Percentiles rank a stretch among this genome's conserved stretches.
These are phyloP conservation scores for Colius striatus DNA, from an alignment of 2,113 vertebrate species.

Conservation along the genomic window DNA sequence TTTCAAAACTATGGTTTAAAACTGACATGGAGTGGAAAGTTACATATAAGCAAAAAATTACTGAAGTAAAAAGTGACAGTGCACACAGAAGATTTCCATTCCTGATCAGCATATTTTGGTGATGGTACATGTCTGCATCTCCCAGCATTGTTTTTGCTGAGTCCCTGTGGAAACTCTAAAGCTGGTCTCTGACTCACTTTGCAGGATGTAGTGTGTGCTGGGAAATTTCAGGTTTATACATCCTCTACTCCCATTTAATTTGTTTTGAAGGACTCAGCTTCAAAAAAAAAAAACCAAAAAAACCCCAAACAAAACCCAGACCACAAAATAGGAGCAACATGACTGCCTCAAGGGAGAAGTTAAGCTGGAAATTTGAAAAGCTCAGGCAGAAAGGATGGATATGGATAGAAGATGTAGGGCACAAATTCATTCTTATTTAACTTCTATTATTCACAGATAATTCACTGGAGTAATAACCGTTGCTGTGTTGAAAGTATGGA, in stretches of 20 bases:
- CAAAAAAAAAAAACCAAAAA: too few relatives aligned
- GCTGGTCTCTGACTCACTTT: neutral
- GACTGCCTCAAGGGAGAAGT: neutral
- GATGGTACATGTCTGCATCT: neutral
- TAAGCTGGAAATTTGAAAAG: neutral
- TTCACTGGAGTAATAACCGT: neutral
- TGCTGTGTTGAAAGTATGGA: neutral
- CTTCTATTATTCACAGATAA: neutral
- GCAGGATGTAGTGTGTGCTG: neutral
- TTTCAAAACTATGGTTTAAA: neutral
- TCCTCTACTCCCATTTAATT: neutral
- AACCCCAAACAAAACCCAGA: neutral
- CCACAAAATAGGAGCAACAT: neutral
- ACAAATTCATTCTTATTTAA: neutral
- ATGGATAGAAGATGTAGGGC: neutral
- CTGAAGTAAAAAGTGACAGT: neutral
- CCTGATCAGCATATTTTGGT: neutral
- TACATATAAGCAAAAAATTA: neutral
- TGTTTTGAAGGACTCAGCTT: neutral
- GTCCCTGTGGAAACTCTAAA: neutral
- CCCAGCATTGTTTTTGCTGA: neutral
- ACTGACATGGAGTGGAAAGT: neutral
- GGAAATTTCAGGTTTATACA: neutral
- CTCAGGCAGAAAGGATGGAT: neutral
- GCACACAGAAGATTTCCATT: neutral